These are phyloP conservation scores for Thamnaconus septentrionalis DNA, from an alignment of 2,113 vertebrate genomes.

Conservation along the genomic window DNA sequence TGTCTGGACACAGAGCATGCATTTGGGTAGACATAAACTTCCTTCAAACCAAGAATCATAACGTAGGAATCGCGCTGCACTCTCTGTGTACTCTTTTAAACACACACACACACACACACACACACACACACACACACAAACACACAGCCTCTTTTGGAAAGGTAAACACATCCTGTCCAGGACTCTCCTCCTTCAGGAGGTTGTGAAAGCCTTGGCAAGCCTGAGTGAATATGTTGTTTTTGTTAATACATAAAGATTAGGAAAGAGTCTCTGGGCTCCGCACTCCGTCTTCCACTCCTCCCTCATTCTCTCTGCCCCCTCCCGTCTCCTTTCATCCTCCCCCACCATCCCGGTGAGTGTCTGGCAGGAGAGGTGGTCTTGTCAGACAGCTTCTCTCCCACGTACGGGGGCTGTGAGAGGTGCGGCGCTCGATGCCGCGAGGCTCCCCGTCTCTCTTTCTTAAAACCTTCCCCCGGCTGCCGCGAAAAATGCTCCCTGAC, in stretches of 20 bases:
- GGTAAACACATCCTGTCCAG: constrained; percentile 71
- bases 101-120: constrained; percentile 2
- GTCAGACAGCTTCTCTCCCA: constrained; percentile 72
- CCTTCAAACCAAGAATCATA: constrained; percentile 35
- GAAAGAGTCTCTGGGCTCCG: constrained; percentile 63
- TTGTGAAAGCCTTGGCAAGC: constrained; percentile 70
- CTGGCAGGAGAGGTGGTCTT: constrained; percentile 73
- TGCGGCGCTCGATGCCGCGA: constrained; percentile 59
- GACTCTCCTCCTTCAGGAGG: constrained; percentile 64
- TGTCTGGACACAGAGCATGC: constrained; percentile 61
- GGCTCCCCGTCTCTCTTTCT: constrained; percentile 69
- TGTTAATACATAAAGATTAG: constrained; percentile 79
- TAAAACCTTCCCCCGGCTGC: constrained; percentile 63
- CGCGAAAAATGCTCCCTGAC: constrained; percentile 68
- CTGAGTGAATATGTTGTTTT: constrained; percentile 74
- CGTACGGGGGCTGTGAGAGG: constrained; percentile 61
- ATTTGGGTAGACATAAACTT: constrained; percentile 54
- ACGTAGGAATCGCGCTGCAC: constrained; percentile 27
- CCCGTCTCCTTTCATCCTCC: constrained; percentile 56
- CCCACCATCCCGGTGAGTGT: constrained; percentile 57
- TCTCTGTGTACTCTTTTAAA: not conserved
- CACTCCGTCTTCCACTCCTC: constrained; percentile 25
- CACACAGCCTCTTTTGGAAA: constrained; percentile 38
- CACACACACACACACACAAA: constrained; percentile 19
- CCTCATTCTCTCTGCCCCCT: constrained; percentile 19